Evolutionary conservation across 2,797 vertebrate genomes (phyloP).

Genomic region (Naso thynnoides): DNA sequence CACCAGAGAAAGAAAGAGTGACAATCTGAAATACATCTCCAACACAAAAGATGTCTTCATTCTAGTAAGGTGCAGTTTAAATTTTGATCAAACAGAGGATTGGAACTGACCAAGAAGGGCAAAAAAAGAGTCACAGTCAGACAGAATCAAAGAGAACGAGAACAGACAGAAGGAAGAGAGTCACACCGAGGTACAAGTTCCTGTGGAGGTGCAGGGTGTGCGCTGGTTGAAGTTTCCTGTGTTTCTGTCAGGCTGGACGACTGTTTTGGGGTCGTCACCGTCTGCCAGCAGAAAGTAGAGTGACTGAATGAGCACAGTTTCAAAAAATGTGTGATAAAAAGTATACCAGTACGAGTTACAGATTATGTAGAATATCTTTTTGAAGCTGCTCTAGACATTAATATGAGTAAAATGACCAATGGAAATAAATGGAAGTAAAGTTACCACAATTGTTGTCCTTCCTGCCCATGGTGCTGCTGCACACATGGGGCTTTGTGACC

Average conservation of each 20-base stretch:
- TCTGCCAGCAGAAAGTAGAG: conserved; percentile 31
- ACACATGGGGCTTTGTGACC: not conserved
- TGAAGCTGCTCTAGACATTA: too few species aligned
- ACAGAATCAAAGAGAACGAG: accelerated
- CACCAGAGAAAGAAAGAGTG: conserved; percentile 2
- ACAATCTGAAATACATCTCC: not conserved
- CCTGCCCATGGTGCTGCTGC: conserved; percentile 27
- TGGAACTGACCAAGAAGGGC: not conserved
- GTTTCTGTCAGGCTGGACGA: not conserved
- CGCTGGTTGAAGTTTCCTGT: not conserved
- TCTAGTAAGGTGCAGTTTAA: too few species aligned
- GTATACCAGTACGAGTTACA: too few species aligned
- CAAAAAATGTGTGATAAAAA: too few species aligned
- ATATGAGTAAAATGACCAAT: too few species aligned
- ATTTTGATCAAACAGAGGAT: not conserved
- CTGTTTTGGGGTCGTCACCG: not conserved
- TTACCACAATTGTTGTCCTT: conserved; percentile 33
- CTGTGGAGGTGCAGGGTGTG: not conserved
- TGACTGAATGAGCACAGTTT: too few species aligned
- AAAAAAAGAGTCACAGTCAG: not conserved
- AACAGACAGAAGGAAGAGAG: not conserved
- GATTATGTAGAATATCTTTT: too few species aligned
- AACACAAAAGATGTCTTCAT: too few species aligned
- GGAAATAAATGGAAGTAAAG: not conserved
- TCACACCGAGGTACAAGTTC: conserved; percentile 24